Evolutionary conservation across 2,797 vertebrate genomes (phyloP).

Genomic region (Poeciliopsis gracilis): DNA sequence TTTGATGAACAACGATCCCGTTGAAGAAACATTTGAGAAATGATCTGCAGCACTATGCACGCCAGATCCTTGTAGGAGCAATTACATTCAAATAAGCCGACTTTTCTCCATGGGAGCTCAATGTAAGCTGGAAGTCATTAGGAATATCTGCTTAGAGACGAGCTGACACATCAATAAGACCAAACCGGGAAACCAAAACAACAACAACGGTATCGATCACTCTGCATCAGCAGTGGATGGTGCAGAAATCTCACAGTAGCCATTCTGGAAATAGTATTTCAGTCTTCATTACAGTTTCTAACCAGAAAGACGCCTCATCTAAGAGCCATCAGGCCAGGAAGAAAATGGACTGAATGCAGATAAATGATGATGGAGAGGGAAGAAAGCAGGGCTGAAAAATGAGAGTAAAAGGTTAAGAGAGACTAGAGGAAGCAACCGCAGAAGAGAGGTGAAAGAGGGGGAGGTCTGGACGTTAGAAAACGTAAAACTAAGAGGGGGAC

Average conservation of each 20-base stretch:
- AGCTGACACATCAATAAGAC: constrained; percentile 78
- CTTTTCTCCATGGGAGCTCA: constrained; percentile 55
- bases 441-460: constrained; percentile 27
- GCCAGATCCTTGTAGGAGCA: constrained; percentile 40
- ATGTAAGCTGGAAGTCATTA: constrained; percentile 72
- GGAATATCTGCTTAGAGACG: constrained; percentile 71
- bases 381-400: constrained; percentile 58
- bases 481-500: constrained; percentile 31
- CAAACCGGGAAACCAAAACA: constrained; percentile 73
- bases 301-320: constrained; percentile 77
- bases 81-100: constrained; percentile 58
- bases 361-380: constrained; percentile 79
- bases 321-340: constrained; percentile 76
- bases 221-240: constrained; percentile 68
- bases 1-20: constrained; percentile 16
- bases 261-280: constrained; percentile 81
- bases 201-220: constrained; percentile 76
- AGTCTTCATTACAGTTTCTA: constrained; percentile 81
- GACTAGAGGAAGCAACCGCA: constrained; percentile 34
- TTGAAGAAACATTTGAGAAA: constrained; percentile 22
- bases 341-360: constrained; percentile 80
- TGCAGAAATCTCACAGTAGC: constrained; percentile 76
- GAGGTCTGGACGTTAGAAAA: constrained; percentile 27
- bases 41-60: constrained; percentile 42
- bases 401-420: constrained; percentile 52